Evolutionary conservation across 2,888 invertebrate genomes (phyloP).

Genomic region (Hirtodrosophila histrioides): DNA sequence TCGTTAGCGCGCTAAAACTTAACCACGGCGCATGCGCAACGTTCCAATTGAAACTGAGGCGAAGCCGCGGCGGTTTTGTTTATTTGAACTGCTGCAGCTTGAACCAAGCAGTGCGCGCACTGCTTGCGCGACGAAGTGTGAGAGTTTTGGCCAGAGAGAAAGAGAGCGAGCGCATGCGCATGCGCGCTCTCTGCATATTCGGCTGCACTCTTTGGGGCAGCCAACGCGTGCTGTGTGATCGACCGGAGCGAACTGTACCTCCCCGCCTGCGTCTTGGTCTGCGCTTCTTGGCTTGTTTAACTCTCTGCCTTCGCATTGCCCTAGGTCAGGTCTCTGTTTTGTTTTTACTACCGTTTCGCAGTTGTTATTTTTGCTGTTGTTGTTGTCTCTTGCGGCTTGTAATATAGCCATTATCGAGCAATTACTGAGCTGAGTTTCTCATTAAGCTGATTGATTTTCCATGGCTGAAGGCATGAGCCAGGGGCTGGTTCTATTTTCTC

Average conservation of each 20-base stretch:
- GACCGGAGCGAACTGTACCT: conserved; percentile 15
- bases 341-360: conserved; percentile 50
- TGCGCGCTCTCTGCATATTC: conserved; percentile 9
- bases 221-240: conserved; percentile 42
- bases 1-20: conserved; percentile 24
- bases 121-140: conserved; percentile 39
- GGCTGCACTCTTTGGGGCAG: conserved; percentile 27
- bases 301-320: conserved; percentile 60
- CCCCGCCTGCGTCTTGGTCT: neutral
- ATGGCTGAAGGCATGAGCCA: conserved; percentile 1
- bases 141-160: conserved; percentile 15
- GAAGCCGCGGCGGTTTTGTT: conserved; percentile 58
- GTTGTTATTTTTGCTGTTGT: conserved; percentile 3
- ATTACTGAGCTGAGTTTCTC: conserved; percentile 57
- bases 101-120: conserved; percentile 46
- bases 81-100: conserved; percentile 56
- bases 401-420: conserved; percentile 72
- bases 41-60: conserved; percentile 73
- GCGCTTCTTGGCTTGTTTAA: conserved; percentile 5
- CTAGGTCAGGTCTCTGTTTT: conserved; percentile 71
- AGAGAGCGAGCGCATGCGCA: conserved; percentile 13
- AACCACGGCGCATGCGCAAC: conserved; percentile 67
- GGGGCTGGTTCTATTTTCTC: conserved; percentile 29
- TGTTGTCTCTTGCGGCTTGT: conserved; percentile 48
- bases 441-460: conserved; percentile 57